A percentile compares a stretch with the other conserved stretches of the same genome.
Evolutionary conservation across 1,140 invertebrate genomes (phyloP).

Genomic region (Pissodes strobi): DNA sequence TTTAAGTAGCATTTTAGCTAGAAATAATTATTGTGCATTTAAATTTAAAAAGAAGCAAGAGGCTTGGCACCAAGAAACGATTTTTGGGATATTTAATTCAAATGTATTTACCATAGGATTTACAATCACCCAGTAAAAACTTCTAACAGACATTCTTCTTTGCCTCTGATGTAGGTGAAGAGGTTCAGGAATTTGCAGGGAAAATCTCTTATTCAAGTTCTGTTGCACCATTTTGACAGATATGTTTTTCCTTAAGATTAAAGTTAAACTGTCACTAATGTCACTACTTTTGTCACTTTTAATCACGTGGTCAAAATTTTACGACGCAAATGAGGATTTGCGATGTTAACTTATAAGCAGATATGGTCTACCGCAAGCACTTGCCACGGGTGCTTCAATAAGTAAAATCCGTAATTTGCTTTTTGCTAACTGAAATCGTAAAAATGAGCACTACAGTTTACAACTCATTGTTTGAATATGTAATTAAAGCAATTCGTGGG

Average conservation of each 20-base stretch:
- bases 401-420: background rate
- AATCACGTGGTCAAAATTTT: too few relatives aligned
- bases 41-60: too few relatives aligned
- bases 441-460: background rate
- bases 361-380: too few relatives aligned
- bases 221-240: slow-evolving; percentile 30
- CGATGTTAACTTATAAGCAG: too few relatives aligned
- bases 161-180: slow-evolving; percentile 24
- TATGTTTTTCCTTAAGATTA: background rate
- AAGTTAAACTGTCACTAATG: background rate
- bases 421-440: background rate
- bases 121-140: slow-evolving; percentile 47
- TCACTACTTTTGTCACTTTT: background rate
- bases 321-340: too few relatives aligned
- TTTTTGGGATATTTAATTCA: too few relatives aligned
- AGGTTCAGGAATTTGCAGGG: slow-evolving; percentile 31
- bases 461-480: background rate
- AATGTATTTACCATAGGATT: slow-evolving; percentile 46
- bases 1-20: too few relatives aligned
- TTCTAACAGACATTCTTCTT: slow-evolving; percentile 47
- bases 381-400: too few relatives aligned
- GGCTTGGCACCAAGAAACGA: too few relatives aligned
- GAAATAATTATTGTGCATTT: too few relatives aligned
- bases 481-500: slow-evolving; percentile 1
- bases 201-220: slow-evolving; percentile 27